Percentiles rank a stretch among this genome's conserved stretches.
Evolutionary conservation across 2,888 invertebrate genomes (phyloP).

Genomic region (Pterostichus madidus): DNA sequence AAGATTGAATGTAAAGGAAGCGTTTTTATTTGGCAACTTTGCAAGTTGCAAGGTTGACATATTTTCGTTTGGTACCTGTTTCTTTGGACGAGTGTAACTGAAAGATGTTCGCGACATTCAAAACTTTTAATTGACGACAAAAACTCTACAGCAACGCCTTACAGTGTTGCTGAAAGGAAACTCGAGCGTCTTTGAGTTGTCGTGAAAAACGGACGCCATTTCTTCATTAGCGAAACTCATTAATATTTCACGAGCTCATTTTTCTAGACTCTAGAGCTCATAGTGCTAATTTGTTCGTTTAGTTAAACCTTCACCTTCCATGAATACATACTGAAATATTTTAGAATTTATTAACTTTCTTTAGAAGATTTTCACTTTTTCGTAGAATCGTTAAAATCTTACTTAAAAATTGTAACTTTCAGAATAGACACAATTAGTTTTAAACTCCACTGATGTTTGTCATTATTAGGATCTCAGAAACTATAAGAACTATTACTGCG

Average conservation of each 20-base stretch:
- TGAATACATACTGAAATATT: constrained; percentile 37
- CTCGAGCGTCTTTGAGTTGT: constrained; percentile 41
- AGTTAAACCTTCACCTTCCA: constrained; percentile 49
- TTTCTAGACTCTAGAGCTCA: constrained; percentile 42
- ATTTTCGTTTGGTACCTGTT: constrained; percentile 42
- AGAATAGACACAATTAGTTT: no score
- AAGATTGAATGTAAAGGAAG: no score
- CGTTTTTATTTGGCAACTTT: background rate
- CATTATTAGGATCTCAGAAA: no score
- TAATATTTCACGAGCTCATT: constrained; percentile 59
- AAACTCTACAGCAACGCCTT: constrained; percentile 24
- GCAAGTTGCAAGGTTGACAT: constrained; percentile 4
- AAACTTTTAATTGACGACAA: constrained; percentile 54
- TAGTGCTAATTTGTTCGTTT: constrained; percentile 59
- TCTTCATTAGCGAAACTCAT: constrained; percentile 64
- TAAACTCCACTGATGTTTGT: no score
- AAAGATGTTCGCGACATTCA: constrained; percentile 31
- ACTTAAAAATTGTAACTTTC: no score
- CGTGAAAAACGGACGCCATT: constrained; percentile 57
- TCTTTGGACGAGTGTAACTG: constrained; percentile 21
- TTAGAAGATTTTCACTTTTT: constrained; percentile 6
- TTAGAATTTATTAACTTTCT: constrained; percentile 33
- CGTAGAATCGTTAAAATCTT: background rate
- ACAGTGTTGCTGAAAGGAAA: constrained; percentile 38
- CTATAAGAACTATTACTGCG: no score